Evolutionary conservation across 2,797 vertebrate species (phyloP), one percentile per base, ranked within the genome.

Genomic region (Merluccius polli): DNA sequence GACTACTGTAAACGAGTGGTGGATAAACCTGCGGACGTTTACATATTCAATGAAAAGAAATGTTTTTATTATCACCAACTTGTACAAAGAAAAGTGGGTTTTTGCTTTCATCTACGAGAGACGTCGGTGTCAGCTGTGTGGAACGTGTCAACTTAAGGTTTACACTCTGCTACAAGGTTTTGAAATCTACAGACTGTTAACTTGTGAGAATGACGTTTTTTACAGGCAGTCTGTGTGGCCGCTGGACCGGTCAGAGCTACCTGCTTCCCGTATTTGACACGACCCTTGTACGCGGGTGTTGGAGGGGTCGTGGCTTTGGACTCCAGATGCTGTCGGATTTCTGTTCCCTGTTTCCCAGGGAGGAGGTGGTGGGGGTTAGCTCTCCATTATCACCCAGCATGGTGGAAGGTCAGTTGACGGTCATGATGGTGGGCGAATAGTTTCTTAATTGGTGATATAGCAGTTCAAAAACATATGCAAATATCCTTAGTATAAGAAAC

Each of bases 241-340:
- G 77, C 2, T 79, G 88, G 83, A 93, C 87, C 12, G 71, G 93
- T 7, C 84, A 86, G 0, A 93, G 94, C 89, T 98, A 97, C 89
- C 81, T 92, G 91, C 91, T 98, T 29, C 95, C 96, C 0, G 95
- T 97, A 48, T 87, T 99, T 72, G 97, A 98, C 89, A 97, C 97
- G 0, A 73, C 96, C 84, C 95, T 96, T 21, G 95, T 99, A 79
- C 91, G 88, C 76, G 91, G 78, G 78, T 87, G 78, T 68, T 92
- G 90, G 78, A 93, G 95, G 78, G 93, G 95, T 83, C 84, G 77
- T 36, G 97, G 97, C 74, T 89, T 96, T 5, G 95, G 93, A 32
- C 89, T 93, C 70, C 88, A 90, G 84, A 97, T 98, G 92, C 90
- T 99, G 75, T 78, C 76, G 82, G 96, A 98, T 84, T 99, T 97